Conservation (phyloP, 1,140 invertebrate genomes). For the Megalonaias nervosa region DNA sequence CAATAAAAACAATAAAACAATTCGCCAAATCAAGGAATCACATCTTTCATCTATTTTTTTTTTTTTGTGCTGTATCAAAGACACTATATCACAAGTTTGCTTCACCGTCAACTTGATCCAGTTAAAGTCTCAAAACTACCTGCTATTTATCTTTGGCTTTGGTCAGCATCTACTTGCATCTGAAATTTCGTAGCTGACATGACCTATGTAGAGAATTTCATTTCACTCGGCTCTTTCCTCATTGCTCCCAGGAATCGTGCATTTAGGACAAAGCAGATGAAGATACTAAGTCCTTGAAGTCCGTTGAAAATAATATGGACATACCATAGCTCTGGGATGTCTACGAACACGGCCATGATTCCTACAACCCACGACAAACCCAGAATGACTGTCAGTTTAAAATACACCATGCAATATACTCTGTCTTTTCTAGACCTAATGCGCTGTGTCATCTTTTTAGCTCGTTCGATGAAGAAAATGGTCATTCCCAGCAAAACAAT, state of each 20-base stretch:
- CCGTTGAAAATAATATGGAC: conserved; percentile 24
- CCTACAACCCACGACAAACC: conserved; percentile 29
- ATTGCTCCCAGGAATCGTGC: neutral
- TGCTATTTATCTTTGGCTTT: too few species aligned
- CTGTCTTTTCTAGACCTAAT: neutral
- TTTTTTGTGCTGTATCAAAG: too few species aligned
- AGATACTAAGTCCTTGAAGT: conserved; percentile 25
- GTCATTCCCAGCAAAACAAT: conserved; percentile 2
- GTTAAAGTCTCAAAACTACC: too few species aligned
- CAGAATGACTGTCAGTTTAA: conserved; percentile 23
- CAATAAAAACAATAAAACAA: too few species aligned
- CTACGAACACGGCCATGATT: neutral
- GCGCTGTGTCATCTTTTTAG: neutral
- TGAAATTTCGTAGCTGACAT: too few species aligned
- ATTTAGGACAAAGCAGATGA: conserved; percentile 18
- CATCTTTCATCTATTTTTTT: too few species aligned
- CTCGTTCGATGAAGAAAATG: conserved; percentile 5
- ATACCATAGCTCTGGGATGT: conserved; percentile 4
- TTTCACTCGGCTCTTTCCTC: too few species aligned
- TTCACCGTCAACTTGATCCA: too few species aligned
- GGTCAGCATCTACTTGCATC: too few species aligned
- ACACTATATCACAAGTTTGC: too few species aligned
- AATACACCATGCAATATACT: conserved; percentile 18
- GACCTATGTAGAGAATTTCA: too few species aligned
- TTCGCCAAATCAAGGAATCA: too few species aligned